phyloP scores from a whole-genome alignment of 92 coral and sea anemone genomes.

The Phenganax marumi region DNA sequence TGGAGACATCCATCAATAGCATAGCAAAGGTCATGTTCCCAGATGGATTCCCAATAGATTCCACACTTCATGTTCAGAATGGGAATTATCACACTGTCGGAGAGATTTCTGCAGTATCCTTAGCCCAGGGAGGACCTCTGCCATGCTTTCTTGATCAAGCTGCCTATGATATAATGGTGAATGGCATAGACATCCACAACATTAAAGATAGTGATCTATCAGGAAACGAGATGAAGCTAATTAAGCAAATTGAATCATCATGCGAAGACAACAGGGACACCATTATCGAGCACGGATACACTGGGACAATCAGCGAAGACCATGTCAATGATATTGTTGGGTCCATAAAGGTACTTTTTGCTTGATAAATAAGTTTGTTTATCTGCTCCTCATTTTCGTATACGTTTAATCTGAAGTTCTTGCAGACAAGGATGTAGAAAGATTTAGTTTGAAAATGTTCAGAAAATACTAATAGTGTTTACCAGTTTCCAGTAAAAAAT shows the following conservation, averaged over 20 bases:
- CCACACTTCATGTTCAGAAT: constrained; percentile 49
- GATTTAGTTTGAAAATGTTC: no score
- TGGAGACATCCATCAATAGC: constrained; percentile 5
- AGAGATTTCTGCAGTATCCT: constrained; percentile 24
- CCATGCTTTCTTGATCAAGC: constrained; percentile 44
- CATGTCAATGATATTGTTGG: constrained; percentile 41
- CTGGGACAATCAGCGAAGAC: not conserved
- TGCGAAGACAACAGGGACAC: not conserved
- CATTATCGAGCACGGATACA: not conserved
- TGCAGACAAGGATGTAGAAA: no score
- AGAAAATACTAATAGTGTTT: no score
- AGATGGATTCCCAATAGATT: constrained; percentile 48
- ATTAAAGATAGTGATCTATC: not conserved
- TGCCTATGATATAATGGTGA: constrained; percentile 33
- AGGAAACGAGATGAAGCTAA: not conserved
- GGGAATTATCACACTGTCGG: constrained; percentile 40
- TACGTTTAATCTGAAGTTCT: no score
- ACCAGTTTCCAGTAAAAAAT: no score
- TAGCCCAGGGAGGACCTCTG: constrained; percentile 46
- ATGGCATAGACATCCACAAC: constrained; percentile 42
- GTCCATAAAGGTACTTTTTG: constrained; percentile 20
- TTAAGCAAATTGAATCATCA: not conserved
- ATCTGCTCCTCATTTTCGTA: not conserved
- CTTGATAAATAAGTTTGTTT: not conserved
- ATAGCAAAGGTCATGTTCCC: constrained; percentile 46